A percentile compares a stretch with the other conserved stretches of the same genome.
These are phyloP conservation scores for Orientallactaga sibirica DNA, from an alignment of 2,797 vertebrate genomes.

Conservation along the genomic window DNA sequence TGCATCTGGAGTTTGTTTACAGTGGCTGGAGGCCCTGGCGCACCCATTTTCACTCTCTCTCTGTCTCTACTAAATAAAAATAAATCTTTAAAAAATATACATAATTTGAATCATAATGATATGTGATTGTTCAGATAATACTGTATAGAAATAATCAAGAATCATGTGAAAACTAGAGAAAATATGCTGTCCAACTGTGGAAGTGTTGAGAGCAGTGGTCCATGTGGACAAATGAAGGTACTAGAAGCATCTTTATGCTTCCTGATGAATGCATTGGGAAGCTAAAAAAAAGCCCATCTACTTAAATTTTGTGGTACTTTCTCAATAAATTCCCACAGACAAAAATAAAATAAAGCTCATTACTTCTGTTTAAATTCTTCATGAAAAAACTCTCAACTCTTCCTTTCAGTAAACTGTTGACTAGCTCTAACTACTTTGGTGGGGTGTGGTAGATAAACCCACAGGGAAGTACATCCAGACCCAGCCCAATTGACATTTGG, in stretches of 20 bases:
- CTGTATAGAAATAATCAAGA: background rate
- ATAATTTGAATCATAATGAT: background rate
- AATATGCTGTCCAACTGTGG: background rate
- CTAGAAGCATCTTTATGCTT: too few species aligned
- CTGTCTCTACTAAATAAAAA: too few species aligned
- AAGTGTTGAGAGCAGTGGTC: background rate
- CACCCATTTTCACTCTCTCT: too few species aligned
- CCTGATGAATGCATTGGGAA: background rate
- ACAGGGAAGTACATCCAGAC: background rate
- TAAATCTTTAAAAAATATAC: background rate
- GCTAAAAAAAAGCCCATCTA: background rate
- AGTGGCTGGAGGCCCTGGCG: too few species aligned
- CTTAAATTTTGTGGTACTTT: background rate
- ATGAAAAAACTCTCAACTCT: slow-evolving; percentile 3
- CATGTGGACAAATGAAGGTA: background rate
- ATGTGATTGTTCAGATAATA: background rate
- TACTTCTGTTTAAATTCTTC: background rate
- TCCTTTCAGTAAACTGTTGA: background rate
- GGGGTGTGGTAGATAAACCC: background rate
- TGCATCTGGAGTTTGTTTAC: too few species aligned
- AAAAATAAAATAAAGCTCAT: background rate
- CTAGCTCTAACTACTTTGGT: background rate
- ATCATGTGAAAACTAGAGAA: background rate
- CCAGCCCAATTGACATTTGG: background rate
- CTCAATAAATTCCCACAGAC: background rate